Conservation (phyloP, 2,113 vertebrate genomes). For the Syngnathus typhle region DNA sequence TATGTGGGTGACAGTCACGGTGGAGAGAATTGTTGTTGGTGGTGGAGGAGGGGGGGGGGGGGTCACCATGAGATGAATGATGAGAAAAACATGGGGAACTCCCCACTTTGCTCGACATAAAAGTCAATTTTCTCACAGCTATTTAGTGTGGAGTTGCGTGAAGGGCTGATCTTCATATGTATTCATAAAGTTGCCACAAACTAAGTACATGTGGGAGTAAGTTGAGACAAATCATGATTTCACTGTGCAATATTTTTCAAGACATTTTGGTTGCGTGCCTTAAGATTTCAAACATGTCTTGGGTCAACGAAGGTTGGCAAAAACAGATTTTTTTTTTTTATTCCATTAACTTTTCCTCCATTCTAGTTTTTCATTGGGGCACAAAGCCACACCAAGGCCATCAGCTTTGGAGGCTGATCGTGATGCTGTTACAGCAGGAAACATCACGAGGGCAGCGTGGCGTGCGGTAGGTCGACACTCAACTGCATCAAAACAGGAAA, state of each 20-base stretch:
- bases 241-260: not conserved
- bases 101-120: conserved; percentile 43
- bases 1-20: conserved; percentile 75
- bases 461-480: not conserved
- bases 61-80: too few species aligned
- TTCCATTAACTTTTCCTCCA: not conserved
- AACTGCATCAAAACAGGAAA: not conserved
- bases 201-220: not conserved
- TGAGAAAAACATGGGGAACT: too few species aligned
- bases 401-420: not conserved
- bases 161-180: conserved; percentile 11
- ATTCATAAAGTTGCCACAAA: not conserved
- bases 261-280: not conserved
- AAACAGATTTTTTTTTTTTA: not conserved
- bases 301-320: not conserved
- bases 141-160: conserved; percentile 10
- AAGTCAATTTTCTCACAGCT: conserved; percentile 54
- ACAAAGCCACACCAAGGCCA: not conserved
- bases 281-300: not conserved
- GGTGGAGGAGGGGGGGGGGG: conserved; percentile 56
- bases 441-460: not conserved
- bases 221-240: too few species aligned
- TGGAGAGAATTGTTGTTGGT: conserved; percentile 53
- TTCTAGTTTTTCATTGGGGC: not conserved
- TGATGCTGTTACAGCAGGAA: not conserved